Evolutionary conservation across 2,113 vertebrate species (phyloP).

Genomic region (Catharus fuscescens): DNA sequence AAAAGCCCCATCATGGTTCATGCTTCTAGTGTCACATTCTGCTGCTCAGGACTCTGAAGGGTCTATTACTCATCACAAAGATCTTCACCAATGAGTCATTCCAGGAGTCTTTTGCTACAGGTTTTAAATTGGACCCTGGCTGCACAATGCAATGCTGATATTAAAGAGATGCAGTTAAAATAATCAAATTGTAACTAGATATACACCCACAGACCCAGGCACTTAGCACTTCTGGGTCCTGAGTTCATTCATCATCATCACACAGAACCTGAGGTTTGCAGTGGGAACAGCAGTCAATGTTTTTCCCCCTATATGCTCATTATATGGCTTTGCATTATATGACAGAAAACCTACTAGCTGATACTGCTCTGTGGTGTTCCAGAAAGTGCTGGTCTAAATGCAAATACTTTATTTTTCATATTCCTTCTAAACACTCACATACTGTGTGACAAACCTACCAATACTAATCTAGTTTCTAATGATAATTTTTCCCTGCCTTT

Average conservation of each 20-base stretch:
- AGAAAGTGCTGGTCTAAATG: background rate
- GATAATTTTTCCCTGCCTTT: background rate
- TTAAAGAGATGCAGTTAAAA: background rate
- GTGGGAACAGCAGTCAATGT: background rate
- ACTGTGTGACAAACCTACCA: background rate
- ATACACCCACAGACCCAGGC: background rate
- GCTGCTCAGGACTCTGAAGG: background rate
- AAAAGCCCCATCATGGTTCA: background rate
- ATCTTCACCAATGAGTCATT: background rate
- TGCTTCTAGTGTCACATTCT: background rate
- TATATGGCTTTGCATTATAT: background rate
- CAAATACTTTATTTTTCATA: background rate
- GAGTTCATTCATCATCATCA: background rate
- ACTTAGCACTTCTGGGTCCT: background rate
- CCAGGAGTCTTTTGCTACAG: background rate
- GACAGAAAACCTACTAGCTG: background rate
- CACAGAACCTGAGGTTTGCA: background rate
- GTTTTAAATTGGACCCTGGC: background rate
- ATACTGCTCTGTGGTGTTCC: background rate
- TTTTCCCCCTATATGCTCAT: background rate
- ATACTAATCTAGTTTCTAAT: conserved; percentile 11
- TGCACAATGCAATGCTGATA: background rate
- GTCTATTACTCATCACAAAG: background rate
- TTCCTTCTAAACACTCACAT: background rate
- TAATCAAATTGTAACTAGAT: background rate